phyloP scores from a whole-genome alignment of 2,113 vertebrate species.

The Mustela nigripes region DNA sequence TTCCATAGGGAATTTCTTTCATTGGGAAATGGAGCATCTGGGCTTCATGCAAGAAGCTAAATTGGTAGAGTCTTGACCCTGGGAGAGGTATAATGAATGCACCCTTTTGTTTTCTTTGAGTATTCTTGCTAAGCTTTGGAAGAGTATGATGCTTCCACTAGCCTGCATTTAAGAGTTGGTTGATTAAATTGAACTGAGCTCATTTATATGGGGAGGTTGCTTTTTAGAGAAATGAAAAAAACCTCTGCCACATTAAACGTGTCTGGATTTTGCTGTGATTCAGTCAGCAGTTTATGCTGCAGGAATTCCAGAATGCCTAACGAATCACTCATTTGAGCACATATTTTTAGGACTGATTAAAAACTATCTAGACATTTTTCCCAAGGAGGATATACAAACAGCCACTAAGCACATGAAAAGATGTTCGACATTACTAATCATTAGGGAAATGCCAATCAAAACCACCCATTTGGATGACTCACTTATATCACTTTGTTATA shows the following conservation, averaged over 20 bases:
- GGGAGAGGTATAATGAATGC: background rate
- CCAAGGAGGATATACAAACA: background rate
- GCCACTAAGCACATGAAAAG: background rate
- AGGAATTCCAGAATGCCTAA: constrained; percentile 40
- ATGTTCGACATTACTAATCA: constrained; percentile 1
- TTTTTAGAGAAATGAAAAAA: constrained; percentile 68
- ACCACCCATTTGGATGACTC: background rate
- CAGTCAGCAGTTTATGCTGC: background rate
- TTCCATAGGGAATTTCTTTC: background rate
- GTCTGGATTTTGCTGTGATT: background rate
- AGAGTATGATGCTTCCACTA: constrained; percentile 37
- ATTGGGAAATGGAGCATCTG: constrained; percentile 22
- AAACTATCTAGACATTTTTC: background rate
- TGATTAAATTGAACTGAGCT: constrained; percentile 7
- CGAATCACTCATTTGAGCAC: background rate
- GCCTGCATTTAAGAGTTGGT: constrained; percentile 49
- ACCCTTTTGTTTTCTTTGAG: constrained; percentile 50
- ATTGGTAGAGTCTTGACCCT: constrained; percentile 21
- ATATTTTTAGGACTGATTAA: constrained; percentile 39
- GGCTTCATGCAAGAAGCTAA: constrained; percentile 30
- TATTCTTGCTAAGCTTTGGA: constrained; percentile 52
- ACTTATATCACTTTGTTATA: background rate
- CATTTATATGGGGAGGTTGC: background rate
- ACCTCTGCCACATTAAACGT: background rate
- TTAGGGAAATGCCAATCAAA: constrained; percentile 19